Percentiles rank a stretch among this genome's conserved stretches.
These are phyloP conservation scores for Aphrophora alni DNA, from an alignment of 2,888 invertebrate genomes.

Conservation along the genomic window DNA sequence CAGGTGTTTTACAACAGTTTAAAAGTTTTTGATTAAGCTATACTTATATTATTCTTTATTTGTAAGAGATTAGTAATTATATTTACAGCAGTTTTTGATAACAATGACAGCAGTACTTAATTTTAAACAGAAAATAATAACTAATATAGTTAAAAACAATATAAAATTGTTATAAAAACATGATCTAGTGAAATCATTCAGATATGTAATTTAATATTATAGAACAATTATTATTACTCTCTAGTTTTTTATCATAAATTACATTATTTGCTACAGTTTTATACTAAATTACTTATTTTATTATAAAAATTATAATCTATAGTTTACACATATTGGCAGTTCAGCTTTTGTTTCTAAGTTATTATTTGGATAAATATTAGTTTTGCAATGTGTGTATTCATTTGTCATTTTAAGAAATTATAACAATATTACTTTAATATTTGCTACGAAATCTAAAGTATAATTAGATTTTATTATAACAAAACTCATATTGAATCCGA, in stretches of 20 bases:
- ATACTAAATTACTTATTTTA: background rate
- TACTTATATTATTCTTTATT: too few species aligned
- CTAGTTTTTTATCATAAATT: background rate
- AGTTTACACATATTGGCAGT: slow-evolving; percentile 1
- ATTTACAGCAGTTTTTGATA: too few species aligned
- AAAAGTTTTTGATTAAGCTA: too few species aligned
- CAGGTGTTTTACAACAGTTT: too few species aligned
- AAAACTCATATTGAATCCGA: too few species aligned
- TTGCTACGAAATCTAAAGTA: too few species aligned
- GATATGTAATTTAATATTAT: background rate
- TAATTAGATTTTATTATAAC: too few species aligned
- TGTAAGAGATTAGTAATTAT: too few species aligned
- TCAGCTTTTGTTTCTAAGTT: background rate
- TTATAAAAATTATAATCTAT: slow-evolving; percentile 3
- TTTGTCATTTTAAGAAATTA: background rate
- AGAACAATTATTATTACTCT: background rate
- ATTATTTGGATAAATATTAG: background rate
- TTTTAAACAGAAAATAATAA: too few species aligned
- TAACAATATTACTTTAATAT: too few species aligned
- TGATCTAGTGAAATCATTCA: background rate
- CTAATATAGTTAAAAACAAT: too few species aligned
- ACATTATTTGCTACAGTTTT: background rate
- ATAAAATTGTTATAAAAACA: background rate
- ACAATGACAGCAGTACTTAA: too few species aligned
- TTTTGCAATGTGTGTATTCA: background rate